Conservation (phyloP, 2,113 vertebrate genomes). For the Speoplatyrhinus poulsoni region DNA sequence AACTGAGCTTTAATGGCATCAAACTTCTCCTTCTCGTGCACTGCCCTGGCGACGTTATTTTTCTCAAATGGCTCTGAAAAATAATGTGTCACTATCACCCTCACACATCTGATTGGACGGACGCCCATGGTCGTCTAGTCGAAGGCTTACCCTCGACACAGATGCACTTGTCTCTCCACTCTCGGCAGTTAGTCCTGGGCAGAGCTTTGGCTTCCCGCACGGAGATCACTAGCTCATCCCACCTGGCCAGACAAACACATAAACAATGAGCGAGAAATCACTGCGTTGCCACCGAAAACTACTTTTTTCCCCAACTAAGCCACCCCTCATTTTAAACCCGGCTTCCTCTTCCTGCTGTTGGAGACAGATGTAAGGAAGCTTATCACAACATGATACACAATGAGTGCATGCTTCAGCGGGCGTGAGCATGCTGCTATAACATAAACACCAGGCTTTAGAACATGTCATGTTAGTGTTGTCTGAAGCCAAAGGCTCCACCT, state of each 20-base stretch:
- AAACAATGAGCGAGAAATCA: neutral
- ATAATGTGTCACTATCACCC: constrained; percentile 27
- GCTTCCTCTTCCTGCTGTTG: neutral
- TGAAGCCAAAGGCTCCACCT: constrained; percentile 74
- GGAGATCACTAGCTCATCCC: constrained; percentile 88
- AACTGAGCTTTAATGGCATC: constrained; percentile 85
- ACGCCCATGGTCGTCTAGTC: neutral
- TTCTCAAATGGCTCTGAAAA: constrained; percentile 94
- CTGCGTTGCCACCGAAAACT: neutral
- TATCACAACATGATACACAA: neutral
- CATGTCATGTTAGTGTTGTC: constrained; percentile 44
- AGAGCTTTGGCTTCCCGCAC: constrained; percentile 87
- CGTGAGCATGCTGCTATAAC: constrained; percentile 18
- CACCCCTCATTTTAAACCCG: neutral
- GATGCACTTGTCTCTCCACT: constrained; percentile 94
- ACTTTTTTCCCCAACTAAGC: neutral
- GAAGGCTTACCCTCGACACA: constrained; percentile 90
- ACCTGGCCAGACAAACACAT: constrained; percentile 74
- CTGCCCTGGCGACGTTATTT: constrained; percentile 94
- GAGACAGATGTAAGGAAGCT: neutral
- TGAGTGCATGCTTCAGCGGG: neutral
- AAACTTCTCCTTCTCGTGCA: constrained; percentile 90
- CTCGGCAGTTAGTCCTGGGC: constrained; percentile 77
- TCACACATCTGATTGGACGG: neutral
- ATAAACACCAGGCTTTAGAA: constrained; percentile 43